Evolutionary conservation across 2,113 vertebrate genomes (phyloP), one percentile per base, ranked within the genome.

Genomic region (Lanius collurio): DNA sequence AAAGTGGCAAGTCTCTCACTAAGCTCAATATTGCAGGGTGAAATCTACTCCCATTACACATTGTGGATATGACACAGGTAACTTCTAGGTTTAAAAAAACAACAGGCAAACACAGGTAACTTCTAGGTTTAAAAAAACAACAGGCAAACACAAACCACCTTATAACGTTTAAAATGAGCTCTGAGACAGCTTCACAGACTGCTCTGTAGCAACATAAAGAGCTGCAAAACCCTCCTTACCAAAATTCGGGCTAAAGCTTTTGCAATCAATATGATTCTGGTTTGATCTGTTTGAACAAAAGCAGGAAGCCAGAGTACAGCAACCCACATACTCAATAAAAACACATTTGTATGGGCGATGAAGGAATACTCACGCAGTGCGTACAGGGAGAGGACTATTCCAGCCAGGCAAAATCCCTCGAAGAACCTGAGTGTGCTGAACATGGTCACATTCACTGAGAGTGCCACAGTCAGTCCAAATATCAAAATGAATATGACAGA

Each of bases 361-460:
- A 86, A 83, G 46, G 59, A 26, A 91, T 95, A 99, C 99, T 99
- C 97, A 99, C 99, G 97, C 92, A 99, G 97, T 46, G 98, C 99
- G 1, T 99, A 99, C 94, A 99, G 97, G 20, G 99, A 99, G 52
- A 99, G 99, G 28, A 97, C 98, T 95, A 99, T 99, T 87, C 99
- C 99, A 68, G 99, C 99, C 96, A 99, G 98, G 97, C 99, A 99
- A 97, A 99, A 99, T 69, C 99, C 99, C 97, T 99, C 99, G 39
- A 99, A 99, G 98, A 99, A 99, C 88, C 99, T 98, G 97, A 99
- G 98, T 35, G 99, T 99, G 99, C 99, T 99, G 98, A 99, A 99
- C 99, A 99, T 99, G n/a, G 99, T 98, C 92, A 99, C 98, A 15
- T 99, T 99, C 97, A 99, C 98, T 1, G 99, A 99, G 87, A 99